Base-by-base conservation (phyloP, 2,113 vertebrate genomes). In the Cariama cristata region DNA sequence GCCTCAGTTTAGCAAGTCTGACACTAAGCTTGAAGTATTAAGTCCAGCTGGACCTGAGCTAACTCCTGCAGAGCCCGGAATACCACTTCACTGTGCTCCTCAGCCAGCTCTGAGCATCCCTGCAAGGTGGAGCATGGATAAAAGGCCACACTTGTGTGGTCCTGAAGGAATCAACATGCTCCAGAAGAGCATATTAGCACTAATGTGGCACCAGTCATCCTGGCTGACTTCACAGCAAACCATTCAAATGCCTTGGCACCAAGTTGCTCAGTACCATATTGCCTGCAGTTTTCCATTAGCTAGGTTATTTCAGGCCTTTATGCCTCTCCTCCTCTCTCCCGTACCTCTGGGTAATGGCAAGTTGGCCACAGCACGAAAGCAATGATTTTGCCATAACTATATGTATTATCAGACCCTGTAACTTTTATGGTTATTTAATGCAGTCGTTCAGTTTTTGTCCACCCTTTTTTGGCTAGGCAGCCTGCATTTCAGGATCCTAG, bases 221-320 rank as follows among this genome's bases (percentile, higher is more conserved):
- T 82, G 69, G 84, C 80, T 94, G 56, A 75, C 84, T 95, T 89
- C 47, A 44, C 73, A 90, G 84, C 69, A 95, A 72, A 91, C 35
- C 84, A 58, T 95, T 97, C 89, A 93, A 95, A 91, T 35, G 69
- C 52, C 49, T 96, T 95, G 97, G 96, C 95, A 95, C 45, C 49
- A 38, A 71, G 86, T 42, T 66, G 44, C 62, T 91, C 58, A 12
- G 66, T 52, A 71, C 89, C 74, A 60, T 91, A 72, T 44, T 93
- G 89, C 52, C 69, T 90, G 58, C 73, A 87, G 35, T 94, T 96
- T 94, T 87, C 83, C 90, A 94, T 94, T 96, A 95, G 52, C 66
- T 85, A 18, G 44, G 62, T 95, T 91, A 88, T 94, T 97, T 91
- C 77, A 88, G 90, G 69, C 58, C 38, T 79, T 85, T 93, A 38